Evolutionary conservation across 2,888 invertebrate genomes (phyloP).

Genomic region (Camponotus fellah): DNA sequence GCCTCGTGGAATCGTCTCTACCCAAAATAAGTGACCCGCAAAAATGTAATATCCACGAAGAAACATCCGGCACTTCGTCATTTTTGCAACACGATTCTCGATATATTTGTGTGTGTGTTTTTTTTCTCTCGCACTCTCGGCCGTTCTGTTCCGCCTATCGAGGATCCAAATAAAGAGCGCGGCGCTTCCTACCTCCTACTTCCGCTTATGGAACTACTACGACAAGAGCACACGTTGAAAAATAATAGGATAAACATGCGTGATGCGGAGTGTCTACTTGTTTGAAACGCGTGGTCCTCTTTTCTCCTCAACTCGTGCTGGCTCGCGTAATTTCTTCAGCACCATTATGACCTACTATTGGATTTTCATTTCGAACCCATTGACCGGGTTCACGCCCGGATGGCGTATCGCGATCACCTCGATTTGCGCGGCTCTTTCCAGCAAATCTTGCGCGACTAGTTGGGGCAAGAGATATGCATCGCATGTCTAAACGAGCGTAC

Average conservation of each 20-base stretch:
- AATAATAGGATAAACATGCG: conserved; percentile 78
- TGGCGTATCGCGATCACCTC: conserved; percentile 10
- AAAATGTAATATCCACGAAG: conserved; percentile 39
- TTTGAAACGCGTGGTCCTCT: not conserved
- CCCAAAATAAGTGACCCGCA: conserved; percentile 49
- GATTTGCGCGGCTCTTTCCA: conserved; percentile 16
- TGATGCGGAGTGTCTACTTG: conserved; percentile 58
- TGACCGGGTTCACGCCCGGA: conserved; percentile 26
- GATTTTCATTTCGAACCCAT: conserved; percentile 36
- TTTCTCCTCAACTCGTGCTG: conserved; percentile 42
- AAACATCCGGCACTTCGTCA: conserved; percentile 30
- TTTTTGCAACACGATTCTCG: conserved; percentile 46
- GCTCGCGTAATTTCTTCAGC: conserved; percentile 6
- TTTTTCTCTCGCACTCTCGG: not conserved
- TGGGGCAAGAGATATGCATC: conserved; percentile 68
- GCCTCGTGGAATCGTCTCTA: conserved; percentile 7
- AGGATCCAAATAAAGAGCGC: conserved; percentile 60
- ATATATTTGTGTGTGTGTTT: conserved; percentile 19
- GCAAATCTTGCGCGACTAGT: conserved; percentile 56
- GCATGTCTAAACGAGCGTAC: conserved; percentile 67
- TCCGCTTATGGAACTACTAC: conserved; percentile 1
- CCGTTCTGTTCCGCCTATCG: conserved; percentile 25
- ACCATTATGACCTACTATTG: conserved; percentile 36
- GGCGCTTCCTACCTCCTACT: conserved; percentile 38
- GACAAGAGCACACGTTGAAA: conserved; percentile 70